Base-by-base conservation (phyloP, 2,797 vertebrate genomes). In the Megalops cyprinoides region DNA sequence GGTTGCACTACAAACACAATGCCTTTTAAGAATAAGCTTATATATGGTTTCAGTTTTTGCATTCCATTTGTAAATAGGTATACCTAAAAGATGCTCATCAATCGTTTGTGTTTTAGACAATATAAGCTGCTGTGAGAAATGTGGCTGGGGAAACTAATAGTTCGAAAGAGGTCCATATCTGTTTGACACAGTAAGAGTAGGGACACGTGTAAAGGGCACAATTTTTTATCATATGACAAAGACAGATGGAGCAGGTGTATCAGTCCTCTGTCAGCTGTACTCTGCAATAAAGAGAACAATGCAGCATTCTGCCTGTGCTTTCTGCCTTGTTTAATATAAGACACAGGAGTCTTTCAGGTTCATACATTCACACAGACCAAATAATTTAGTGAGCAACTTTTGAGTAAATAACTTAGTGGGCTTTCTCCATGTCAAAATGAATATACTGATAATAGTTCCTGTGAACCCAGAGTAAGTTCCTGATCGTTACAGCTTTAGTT, bases 161-260 rank as follows among this genome's bases (percentile, higher is more conserved):
- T 42, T 39, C 8, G 28, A 67, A 67, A 56, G 14, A 65, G 51
- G 42, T 58, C 31, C 15, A 67, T 71, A 71, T 39, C 42, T 71
- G 39, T 39, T 71, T 18, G 28, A 14, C 74, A n/a, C 56, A 58
- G 55, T 76, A 49, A 49, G 37, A 9, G n/a, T n/a, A n/a, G 37
- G 71, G 8, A 71, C 48, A 80, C 51, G 49, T 25, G 73, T 31
- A 14, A 9, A 34, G 37, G 25, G 58, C 23, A 51, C 12, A n/a
- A 60, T 37, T 25, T n/a, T 23, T 46, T 76, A 48, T 60, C 60
- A 58, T 62, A 60, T 39, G 73, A 80, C 79, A 76, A 81, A 76
- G 73, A 65, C 56, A 81, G 73, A 39, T 12, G 42, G 62, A n/a
- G 8, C 15, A 42, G 2, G 18, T 62, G 44, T 28, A 49, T 37